These are phyloP conservation scores for Malacoctenus gilli DNA, from an alignment of 2,797 vertebrate species.

Conservation along the genomic window DNA sequence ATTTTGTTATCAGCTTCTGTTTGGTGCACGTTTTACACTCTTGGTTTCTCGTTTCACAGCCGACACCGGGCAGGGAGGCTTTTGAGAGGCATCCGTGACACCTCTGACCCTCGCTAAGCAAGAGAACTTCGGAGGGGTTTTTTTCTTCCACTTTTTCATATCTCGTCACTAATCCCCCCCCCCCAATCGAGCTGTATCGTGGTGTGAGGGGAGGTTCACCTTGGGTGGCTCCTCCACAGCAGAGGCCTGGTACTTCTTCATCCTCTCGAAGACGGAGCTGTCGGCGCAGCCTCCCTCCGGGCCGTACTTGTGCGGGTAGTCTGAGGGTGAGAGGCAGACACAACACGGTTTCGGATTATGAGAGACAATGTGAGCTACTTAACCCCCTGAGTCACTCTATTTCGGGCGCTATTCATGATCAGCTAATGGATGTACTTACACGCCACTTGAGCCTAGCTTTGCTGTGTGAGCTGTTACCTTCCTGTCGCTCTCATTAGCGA, in stretches of 20 bases:
- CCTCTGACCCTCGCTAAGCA: constrained; percentile 8
- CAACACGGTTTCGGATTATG: constrained; percentile 73
- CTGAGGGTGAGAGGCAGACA: constrained; percentile 74
- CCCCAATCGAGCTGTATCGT: constrained; percentile 9
- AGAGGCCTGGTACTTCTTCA: constrained; percentile 92
- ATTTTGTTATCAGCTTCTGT: not conserved
- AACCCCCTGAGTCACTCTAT: constrained; percentile 75
- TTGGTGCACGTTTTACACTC: not conserved
- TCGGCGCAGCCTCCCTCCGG: constrained; percentile 96
- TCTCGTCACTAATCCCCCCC: constrained; percentile 1
- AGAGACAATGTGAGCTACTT: constrained; percentile 75
- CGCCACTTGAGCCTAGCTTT: constrained; percentile 63
- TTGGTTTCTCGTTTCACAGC: not conserved
- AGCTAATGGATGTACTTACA: constrained; percentile 72
- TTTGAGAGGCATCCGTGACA: no score
- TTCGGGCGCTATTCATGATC: constrained; percentile 69
- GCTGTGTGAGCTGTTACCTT: constrained; percentile 55
- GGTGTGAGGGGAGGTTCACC: constrained; percentile 75
- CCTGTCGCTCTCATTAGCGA: constrained; percentile 54
- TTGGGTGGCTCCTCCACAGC: constrained; percentile 78
- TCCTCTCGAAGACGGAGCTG: constrained; percentile 93
- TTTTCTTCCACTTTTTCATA: no score
- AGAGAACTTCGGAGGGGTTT: not conserved
- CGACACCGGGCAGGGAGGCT: not conserved
- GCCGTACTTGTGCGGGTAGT: constrained; percentile 97